A percentile compares a stretch with the other conserved stretches of the same genome.
Evolutionary conservation across 1,140 invertebrate genomes (phyloP).

Genomic region (Melitaea cinxia): DNA sequence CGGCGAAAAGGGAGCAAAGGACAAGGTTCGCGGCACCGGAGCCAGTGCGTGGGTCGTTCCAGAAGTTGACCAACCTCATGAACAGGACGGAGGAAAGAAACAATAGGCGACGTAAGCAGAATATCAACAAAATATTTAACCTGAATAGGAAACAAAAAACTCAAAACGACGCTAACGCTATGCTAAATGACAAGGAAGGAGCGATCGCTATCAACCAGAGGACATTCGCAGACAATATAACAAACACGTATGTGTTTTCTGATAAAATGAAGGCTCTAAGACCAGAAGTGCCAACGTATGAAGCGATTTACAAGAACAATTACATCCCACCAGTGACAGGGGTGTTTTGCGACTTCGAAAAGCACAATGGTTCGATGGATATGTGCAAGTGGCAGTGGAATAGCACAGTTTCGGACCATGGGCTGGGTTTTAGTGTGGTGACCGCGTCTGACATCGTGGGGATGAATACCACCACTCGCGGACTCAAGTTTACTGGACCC

Average conservation of each 20-base stretch:
- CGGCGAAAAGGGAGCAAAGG: constrained; percentile 70
- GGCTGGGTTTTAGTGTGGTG: constrained; percentile 65
- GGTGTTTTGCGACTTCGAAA: constrained; percentile 74
- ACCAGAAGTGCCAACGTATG: constrained; percentile 49
- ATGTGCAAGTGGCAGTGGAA: constrained; percentile 79
- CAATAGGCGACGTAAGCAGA: constrained; percentile 49
- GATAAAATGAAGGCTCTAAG: constrained; percentile 60
- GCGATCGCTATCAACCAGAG: constrained; percentile 57
- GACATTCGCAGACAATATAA: constrained; percentile 50
- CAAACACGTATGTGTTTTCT: constrained; percentile 41
- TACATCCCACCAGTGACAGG: constrained; percentile 70
- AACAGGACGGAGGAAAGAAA: constrained; percentile 60
- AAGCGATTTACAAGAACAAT: constrained; percentile 50
- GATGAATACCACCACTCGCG: constrained; percentile 60
- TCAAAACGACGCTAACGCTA: constrained; percentile 55
- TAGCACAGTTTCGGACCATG: constrained; percentile 57
- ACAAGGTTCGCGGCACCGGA: constrained; percentile 60
- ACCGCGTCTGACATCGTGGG: constrained; percentile 56
- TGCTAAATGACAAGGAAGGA: constrained; percentile 76
- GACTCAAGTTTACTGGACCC: constrained; percentile 68
- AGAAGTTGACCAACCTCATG: constrained; percentile 57
- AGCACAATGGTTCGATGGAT: constrained; percentile 46
- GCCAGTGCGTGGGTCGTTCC: constrained; percentile 57
- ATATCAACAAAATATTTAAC: constrained; percentile 60
- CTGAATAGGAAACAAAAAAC: constrained; percentile 39